Percentiles rank a stretch among this genome's conserved stretches.
These are phyloP conservation scores for Adoxophyes honmai DNA, from an alignment of 1,140 invertebrate species.

Conservation along the genomic window DNA sequence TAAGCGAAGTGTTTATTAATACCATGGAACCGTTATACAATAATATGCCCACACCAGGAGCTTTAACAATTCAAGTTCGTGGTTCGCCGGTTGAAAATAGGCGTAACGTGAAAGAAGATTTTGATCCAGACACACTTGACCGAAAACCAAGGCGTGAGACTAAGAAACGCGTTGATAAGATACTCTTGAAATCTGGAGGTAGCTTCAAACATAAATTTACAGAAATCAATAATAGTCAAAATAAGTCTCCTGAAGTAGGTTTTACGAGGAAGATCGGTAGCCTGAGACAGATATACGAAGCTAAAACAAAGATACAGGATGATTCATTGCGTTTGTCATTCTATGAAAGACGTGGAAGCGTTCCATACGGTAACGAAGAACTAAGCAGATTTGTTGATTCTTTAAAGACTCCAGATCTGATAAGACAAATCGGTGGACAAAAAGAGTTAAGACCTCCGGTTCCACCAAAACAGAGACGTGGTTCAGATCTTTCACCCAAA, in stretches of 20 bases:
- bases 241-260: constrained; percentile 38
- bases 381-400: constrained; percentile 39
- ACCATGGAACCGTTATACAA: constrained; percentile 76
- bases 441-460: constrained; percentile 65
- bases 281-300: constrained; percentile 87
- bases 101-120: constrained; percentile 77
- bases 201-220: constrained; percentile 79
- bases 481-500: constrained; percentile 41
- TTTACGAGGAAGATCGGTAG: constrained; percentile 79
- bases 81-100: constrained; percentile 78
- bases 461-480: constrained; percentile 76
- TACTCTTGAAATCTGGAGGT: constrained; percentile 76
- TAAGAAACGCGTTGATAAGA: constrained; percentile 76
- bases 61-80: constrained; percentile 85
- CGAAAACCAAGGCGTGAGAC: constrained; percentile 79
- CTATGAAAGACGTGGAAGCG: constrained; percentile 52
- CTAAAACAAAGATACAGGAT: constrained; percentile 73
- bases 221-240: constrained; percentile 29
- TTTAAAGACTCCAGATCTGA: constrained; percentile 43
- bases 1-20: constrained; percentile 49
- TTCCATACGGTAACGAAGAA: constrained; percentile 48
- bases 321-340: constrained; percentile 32
- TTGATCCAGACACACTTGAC: constrained; percentile 90
- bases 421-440: constrained; percentile 36
- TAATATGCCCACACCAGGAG: constrained; percentile 79